phyloP scores from a whole-genome alignment of 2,888 invertebrate genomes.

The Cataglyphis altisquamis region DNA sequence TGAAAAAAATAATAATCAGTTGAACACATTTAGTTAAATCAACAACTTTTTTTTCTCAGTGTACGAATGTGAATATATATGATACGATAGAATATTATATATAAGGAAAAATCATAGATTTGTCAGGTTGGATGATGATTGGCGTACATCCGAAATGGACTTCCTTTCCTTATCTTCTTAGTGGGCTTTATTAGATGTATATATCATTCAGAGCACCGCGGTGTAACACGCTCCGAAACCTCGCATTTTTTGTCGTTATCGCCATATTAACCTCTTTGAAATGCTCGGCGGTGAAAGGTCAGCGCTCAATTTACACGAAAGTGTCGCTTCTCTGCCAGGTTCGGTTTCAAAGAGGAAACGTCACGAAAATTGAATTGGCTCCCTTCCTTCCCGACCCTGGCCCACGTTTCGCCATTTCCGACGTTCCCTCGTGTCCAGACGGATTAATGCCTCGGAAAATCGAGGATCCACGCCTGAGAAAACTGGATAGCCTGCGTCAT shows the following conservation, averaged over 20 bases:
- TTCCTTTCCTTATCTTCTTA: background rate
- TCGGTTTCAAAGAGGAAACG: conserved; percentile 65
- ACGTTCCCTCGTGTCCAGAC: conserved; percentile 65
- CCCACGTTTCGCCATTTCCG: conserved; percentile 68
- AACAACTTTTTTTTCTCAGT: too few species aligned
- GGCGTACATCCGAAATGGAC: background rate
- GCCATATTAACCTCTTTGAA: conserved; percentile 30
- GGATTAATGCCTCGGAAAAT: conserved; percentile 74
- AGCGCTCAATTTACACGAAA: conserved; percentile 51
- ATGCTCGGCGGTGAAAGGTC: conserved; percentile 46
- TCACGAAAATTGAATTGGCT: conserved; percentile 74
- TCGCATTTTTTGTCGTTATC: conserved; percentile 31
- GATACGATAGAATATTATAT: background rate
- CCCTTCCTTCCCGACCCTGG: conserved; percentile 4
- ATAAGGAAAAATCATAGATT: background rate
- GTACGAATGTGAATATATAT: background rate
- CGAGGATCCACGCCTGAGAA: conserved; percentile 54
- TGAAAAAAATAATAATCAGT: too few species aligned
- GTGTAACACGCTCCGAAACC: background rate
- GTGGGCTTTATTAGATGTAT: background rate
- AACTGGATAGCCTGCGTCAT: conserved; percentile 59
- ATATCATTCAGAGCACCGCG: background rate
- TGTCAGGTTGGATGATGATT: background rate
- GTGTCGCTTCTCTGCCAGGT: conserved; percentile 48
- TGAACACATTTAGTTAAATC: too few species aligned